Conservation (phyloP, 2,888 invertebrate genomes). For the Salticus scenicus region DNA sequence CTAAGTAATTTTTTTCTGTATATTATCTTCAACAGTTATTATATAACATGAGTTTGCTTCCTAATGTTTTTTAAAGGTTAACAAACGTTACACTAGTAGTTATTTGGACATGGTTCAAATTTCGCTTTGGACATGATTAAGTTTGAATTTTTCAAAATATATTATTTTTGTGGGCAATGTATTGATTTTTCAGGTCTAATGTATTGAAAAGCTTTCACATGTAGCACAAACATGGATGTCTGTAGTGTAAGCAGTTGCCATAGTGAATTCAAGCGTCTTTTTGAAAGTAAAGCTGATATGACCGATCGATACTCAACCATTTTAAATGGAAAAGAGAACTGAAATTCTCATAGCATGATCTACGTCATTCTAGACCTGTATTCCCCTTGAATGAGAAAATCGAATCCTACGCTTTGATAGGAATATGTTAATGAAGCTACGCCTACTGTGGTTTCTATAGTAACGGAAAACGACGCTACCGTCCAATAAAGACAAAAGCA, state of each 20-base stretch:
- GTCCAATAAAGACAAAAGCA: slow-evolving; percentile 17
- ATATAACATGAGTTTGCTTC: no score
- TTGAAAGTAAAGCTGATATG: not conserved
- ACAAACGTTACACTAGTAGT: no score
- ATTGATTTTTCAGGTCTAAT: no score
- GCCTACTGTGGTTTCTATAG: slow-evolving; percentile 59
- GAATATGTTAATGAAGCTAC: slow-evolving; percentile 66
- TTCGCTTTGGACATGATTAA: no score
- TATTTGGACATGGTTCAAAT: no score
- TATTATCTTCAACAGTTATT: no score
- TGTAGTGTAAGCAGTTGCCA: not conserved
- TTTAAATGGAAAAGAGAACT: slow-evolving; percentile 44
- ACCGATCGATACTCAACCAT: slow-evolving; percentile 41
- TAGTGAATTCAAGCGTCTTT: not conserved
- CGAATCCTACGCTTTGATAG: slow-evolving; percentile 47
- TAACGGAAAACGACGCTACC: slow-evolving; percentile 36
- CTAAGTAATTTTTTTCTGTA: no score
- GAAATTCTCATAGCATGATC: slow-evolving; percentile 39
- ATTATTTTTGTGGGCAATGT: no score
- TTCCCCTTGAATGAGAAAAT: slow-evolving; percentile 53
- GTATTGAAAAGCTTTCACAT: no score
- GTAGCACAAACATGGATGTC: not conserved
- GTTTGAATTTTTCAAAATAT: no score
- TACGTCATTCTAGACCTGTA: slow-evolving; percentile 44
- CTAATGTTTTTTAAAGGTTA: no score